These are phyloP conservation scores for Ivindomyrus marchei DNA, from an alignment of 2,113 vertebrate genomes.

Conservation along the genomic window DNA sequence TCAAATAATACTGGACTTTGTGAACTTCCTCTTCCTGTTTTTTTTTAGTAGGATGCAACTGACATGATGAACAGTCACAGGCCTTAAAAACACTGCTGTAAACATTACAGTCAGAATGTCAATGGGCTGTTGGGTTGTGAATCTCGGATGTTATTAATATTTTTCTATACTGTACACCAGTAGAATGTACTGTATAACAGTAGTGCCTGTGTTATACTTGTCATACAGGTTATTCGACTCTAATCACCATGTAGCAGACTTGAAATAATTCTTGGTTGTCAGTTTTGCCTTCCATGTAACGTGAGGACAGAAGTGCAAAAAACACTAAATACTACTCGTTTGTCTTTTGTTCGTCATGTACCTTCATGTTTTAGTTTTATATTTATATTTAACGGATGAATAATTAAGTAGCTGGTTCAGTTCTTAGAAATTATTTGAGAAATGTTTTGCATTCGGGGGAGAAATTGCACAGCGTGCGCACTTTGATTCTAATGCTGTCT, in stretches of 20 bases:
- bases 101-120: background rate
- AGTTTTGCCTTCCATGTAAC: background rate
- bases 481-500: background rate
- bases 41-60: background rate
- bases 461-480: background rate
- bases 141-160: background rate
- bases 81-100: background rate
- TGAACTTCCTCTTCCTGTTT: background rate
- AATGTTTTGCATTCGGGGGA: background rate
- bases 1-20: background rate
- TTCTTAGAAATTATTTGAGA: background rate
- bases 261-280: background rate
- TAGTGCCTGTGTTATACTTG: background rate
- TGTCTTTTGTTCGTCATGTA: background rate
- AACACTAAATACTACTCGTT: background rate
- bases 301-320: no score
- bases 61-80: background rate
- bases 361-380: background rate
- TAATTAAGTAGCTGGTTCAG: background rate
- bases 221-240: background rate
- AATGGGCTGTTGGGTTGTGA: background rate
- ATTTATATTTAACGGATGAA: background rate
- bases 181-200: conserved; percentile 1
- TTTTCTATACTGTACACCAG: background rate
- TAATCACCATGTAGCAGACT: background rate